A percentile compares a stretch with the other conserved stretches of the same genome.
Conservation (phyloP, 2,888 invertebrate species). For the Gandaritis pyraliata region DNA sequence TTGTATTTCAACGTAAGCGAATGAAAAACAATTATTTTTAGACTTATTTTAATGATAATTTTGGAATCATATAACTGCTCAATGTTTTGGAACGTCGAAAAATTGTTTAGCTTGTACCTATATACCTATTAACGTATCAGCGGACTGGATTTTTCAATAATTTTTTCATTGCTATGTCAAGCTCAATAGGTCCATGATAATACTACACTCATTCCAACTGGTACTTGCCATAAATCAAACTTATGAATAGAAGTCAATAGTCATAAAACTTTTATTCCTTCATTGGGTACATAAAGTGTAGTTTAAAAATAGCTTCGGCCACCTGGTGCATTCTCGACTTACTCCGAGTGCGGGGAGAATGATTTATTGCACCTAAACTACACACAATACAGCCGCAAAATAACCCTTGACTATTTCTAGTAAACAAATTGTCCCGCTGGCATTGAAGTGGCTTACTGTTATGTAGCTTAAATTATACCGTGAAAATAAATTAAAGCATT, state of each 20-base stretch:
- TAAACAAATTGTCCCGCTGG: slow-evolving; percentile 62
- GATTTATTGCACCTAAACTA: slow-evolving; percentile 71
- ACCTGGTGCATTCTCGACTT: slow-evolving; percentile 72
- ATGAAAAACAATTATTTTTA: too few relatives aligned
- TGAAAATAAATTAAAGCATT: slow-evolving; percentile 49
- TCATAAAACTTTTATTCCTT: slow-evolving; percentile 75
- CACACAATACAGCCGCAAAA: slow-evolving; percentile 78
- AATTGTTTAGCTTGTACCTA: too few relatives aligned
- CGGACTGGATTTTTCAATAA: slow-evolving; percentile 21
- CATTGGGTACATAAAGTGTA: slow-evolving; percentile 72
- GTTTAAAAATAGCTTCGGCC: slow-evolving; percentile 75
- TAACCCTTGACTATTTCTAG: slow-evolving; percentile 77
- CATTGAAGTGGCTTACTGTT: slow-evolving; percentile 55
- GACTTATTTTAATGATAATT: too few relatives aligned
- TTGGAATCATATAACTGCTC: too few relatives aligned
- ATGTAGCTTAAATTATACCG: slow-evolving; percentile 35
- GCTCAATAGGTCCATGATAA: too few relatives aligned
- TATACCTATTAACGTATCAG: not conserved
- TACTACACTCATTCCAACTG: slow-evolving; percentile 43
- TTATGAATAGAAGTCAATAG: slow-evolving; percentile 62
- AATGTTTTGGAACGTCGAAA: too few relatives aligned
- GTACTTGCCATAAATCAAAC: slow-evolving; percentile 65
- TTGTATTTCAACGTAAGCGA: too few relatives aligned
- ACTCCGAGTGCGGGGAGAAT: slow-evolving; percentile 68
- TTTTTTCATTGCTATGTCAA: slow-evolving; percentile 5